Base-by-base conservation (phyloP, 2,113 vertebrate genomes). In the Phalacrocorax brasilianus region DNA sequence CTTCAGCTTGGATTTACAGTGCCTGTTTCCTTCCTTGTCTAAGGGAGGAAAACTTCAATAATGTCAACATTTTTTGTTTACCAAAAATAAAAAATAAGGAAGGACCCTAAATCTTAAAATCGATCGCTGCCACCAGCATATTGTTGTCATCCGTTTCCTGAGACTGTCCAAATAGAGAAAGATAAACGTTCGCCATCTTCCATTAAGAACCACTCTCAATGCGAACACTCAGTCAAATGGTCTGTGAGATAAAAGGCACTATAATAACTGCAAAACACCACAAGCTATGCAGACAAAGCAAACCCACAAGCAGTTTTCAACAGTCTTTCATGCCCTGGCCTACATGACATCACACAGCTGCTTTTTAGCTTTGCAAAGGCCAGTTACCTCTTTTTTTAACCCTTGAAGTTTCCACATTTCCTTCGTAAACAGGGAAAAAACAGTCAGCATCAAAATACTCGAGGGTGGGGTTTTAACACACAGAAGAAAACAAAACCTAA, bases 161-260 rank as follows among this genome's bases (percentile, higher is more conserved):
- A 94, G 71, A 87, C 53, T 92, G 62, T 91, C 66, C 86, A 92
- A 96, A 92, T 27, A 87, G 35, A 33, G 44, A n/a, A 88, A 89
- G 73, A 80, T 40, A 91, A 95, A 95, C 20, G 5, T 65, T 76
- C 62, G 73, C 47, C 1, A 0, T 44, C 76, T 75, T 88, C 85
- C 61, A 76, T 76, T 87, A 89, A 75, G 73, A 75, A 70, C 30
- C 38, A 42, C 7, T 14, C 30, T 92, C 73, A 68, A 61, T 14
- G 15, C 0, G 0, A 82, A 67, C 73, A 89, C 56, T 89, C 91
- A 83, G 79, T 61, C 87, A 92, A 96, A 92, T 9, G 8, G 40
- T 61, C 68, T 38, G 11, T 0, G 1, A 96, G 65, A 88, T 84
- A 90, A 96, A 93, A 95, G 53, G 52, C 30, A 59, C 42, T 45